Conservation (phyloP, 1,140 invertebrate genomes). For the Pollicipes pollicipes region DNA sequence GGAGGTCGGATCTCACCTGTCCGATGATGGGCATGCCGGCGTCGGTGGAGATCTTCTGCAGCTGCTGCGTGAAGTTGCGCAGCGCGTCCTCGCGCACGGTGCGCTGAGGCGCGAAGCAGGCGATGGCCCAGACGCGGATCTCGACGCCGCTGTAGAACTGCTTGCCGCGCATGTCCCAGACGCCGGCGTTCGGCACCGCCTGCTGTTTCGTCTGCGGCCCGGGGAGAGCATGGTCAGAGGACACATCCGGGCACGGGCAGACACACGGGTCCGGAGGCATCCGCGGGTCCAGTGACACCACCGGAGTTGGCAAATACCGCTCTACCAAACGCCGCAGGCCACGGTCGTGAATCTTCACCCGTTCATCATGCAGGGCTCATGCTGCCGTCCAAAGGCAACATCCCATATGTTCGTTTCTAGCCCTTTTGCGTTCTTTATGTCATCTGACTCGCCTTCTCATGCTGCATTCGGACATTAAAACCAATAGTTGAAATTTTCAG, state of each 20-base stretch:
- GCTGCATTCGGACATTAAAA: no score
- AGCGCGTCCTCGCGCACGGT: slow-evolving; percentile 93
- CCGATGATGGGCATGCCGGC: slow-evolving; percentile 99
- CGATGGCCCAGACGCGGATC: slow-evolving; percentile 98
- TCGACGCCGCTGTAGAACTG: slow-evolving; percentile 99
- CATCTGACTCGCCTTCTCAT: no score
- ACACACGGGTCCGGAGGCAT: no score
- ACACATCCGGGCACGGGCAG: slow-evolving; percentile 84
- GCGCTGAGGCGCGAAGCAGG: slow-evolving; percentile 95
- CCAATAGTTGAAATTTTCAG: no score
- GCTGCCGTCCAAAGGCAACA: no score
- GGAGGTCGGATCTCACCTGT: slow-evolving; percentile 26
- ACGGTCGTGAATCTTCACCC: no score
- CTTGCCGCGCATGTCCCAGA: slow-evolving; percentile 99
- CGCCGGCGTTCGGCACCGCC: slow-evolving; percentile 93
- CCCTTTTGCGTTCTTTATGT: no score
- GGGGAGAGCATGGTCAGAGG: slow-evolving; percentile 99
- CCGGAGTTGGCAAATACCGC: no score
- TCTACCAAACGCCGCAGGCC: slow-evolving; percentile 10
- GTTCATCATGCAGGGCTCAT: no score
- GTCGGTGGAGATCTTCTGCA: slow-evolving; percentile 98
- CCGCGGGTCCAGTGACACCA: no score
- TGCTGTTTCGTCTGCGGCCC: slow-evolving; percentile 89
- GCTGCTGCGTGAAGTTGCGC: slow-evolving; percentile 83
- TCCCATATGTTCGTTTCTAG: no score